Conservation (phyloP, 2,797 vertebrate genomes). For the Eidolon dupreanum region DNA sequence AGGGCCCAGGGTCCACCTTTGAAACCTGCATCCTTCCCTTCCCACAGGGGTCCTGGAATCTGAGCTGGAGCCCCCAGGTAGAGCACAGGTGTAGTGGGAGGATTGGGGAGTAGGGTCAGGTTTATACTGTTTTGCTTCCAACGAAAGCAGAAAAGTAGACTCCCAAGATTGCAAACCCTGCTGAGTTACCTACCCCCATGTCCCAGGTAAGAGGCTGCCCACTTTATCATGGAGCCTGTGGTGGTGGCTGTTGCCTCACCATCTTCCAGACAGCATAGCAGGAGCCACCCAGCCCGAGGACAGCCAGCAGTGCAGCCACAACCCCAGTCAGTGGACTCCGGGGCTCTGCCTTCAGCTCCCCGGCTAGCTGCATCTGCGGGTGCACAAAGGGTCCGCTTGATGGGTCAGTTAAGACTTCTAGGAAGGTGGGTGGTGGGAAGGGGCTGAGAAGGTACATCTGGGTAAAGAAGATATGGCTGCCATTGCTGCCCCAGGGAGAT, state of each 20-base stretch:
- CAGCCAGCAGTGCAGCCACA: constrained; percentile 94
- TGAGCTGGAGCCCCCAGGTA: neutral
- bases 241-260: constrained; percentile 85
- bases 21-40: neutral
- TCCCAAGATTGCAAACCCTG: neutral
- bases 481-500: constrained; percentile 62
- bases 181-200: constrained; percentile 21
- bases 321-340: constrained; percentile 90
- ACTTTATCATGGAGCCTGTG: constrained; percentile 54
- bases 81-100: neutral
- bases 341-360: constrained; percentile 89
- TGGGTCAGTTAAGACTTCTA: neutral
- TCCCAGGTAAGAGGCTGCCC: neutral
- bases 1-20: neutral
- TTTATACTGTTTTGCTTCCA: neutral
- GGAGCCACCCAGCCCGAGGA: constrained; percentile 93
- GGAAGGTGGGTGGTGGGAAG: neutral
- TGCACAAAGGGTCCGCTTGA: neutral
- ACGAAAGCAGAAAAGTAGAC: neutral
- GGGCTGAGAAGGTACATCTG: neutral
- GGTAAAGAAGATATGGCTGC: neutral
- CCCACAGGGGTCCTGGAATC: neutral
- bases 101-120: neutral
- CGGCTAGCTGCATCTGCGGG: constrained; percentile 93
- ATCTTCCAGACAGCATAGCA: constrained; percentile 95